Conservation (phyloP, 2,888 invertebrate species). For the Alsophila aescularia region DNA sequence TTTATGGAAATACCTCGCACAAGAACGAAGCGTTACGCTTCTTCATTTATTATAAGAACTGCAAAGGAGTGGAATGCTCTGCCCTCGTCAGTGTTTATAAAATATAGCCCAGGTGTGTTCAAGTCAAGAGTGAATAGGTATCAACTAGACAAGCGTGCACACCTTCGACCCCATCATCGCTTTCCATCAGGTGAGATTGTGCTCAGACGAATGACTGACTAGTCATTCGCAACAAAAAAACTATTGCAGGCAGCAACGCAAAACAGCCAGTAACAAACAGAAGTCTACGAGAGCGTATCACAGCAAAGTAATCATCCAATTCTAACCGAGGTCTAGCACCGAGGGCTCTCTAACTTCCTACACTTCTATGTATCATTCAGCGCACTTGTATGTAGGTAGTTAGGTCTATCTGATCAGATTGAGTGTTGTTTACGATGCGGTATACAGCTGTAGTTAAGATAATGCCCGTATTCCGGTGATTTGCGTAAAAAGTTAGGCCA, state of each 20-base stretch:
- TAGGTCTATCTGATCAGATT: constrained; percentile 8
- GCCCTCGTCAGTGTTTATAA: no score
- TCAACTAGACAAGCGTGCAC: no score
- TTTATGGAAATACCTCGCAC: no score
- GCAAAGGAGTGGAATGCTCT: no score
- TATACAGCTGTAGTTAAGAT: not conserved
- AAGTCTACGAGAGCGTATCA: constrained; percentile 5
- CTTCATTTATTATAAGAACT: no score
- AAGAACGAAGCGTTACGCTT: no score
- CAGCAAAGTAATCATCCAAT: constrained; percentile 40
- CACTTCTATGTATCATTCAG: not conserved
- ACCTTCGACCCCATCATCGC: no score
- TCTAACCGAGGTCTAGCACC: constrained; percentile 15
- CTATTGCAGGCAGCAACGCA: not conserved
- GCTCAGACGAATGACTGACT: no score
- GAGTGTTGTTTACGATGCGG: constrained; percentile 8
- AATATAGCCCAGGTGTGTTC: no score
- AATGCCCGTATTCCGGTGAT: constrained; percentile 10
- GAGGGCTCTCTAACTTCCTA: not conserved
- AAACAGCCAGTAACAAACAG: not conserved
- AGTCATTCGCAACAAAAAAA: no score
- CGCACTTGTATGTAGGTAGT: constrained; percentile 14
- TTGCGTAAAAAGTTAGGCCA: not conserved
- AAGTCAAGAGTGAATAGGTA: no score
- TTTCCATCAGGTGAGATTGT: no score